These are phyloP conservation scores for Dynastes grantii DNA, from an alignment of 2,888 invertebrate species.

Conservation along the genomic window DNA sequence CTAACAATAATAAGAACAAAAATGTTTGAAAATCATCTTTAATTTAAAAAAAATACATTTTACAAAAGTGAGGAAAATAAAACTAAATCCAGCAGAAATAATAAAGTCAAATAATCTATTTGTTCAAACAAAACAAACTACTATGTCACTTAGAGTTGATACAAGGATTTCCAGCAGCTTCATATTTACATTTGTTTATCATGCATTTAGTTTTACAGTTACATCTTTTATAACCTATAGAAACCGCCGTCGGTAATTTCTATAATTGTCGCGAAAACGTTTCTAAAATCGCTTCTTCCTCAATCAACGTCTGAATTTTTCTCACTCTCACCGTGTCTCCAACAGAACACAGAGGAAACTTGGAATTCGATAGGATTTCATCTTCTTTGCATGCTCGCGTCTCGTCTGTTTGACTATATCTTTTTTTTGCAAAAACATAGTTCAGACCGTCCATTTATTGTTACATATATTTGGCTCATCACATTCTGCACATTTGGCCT, in stretches of 20 bases:
- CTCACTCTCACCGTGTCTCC: background rate
- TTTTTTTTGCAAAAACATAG: background rate
- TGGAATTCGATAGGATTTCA: background rate
- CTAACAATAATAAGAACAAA: background rate
- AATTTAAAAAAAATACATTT: background rate
- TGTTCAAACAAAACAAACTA: slow-evolving; percentile 3
- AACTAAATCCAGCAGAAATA: no score
- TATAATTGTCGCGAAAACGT: background rate
- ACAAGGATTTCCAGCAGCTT: background rate
- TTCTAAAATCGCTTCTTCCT: background rate
- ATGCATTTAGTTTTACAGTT: no score
- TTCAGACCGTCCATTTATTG: background rate
- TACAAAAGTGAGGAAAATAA: no score
- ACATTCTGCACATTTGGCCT: background rate
- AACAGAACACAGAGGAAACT: background rate
- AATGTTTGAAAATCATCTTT: background rate
- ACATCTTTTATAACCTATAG: no score
- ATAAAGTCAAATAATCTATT: background rate
- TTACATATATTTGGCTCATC: background rate
- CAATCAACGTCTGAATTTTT: background rate
- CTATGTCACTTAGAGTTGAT: background rate
- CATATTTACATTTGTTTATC: background rate
- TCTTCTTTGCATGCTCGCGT: background rate
- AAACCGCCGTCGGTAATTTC: background rate
- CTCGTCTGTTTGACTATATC: background rate